These are phyloP conservation scores for Leucophora obtusa DNA, from an alignment of 2,888 invertebrate species.

Conservation along the genomic window DNA sequence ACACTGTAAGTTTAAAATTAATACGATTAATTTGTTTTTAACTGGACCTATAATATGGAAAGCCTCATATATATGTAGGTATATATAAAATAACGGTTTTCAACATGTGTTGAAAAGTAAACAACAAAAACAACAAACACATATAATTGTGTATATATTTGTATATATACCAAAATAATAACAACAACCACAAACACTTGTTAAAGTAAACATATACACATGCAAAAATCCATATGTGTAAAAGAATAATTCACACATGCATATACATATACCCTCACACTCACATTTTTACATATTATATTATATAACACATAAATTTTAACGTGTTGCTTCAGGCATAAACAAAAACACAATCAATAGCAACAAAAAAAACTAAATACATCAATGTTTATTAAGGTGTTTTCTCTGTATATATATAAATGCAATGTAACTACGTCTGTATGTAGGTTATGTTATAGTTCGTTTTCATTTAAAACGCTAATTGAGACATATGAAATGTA, in stretches of 20 bases:
- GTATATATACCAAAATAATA: slow-evolving; percentile 6
- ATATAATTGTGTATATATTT: no score
- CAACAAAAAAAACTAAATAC: background rate
- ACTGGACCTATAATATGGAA: no score
- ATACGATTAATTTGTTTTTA: no score
- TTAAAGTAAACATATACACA: background rate
- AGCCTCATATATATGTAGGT: no score
- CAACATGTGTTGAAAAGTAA: slow-evolving; percentile 32
- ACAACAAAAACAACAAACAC: slow-evolving; percentile 23
- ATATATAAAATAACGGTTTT: background rate
- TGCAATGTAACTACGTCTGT: background rate
- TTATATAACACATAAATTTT: background rate
- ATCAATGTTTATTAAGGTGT: background rate
- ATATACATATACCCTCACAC: no score
- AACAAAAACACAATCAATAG: background rate
- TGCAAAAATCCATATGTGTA: no score
- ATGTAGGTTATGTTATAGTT: background rate
- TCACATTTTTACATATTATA: no score
- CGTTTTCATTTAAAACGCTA: background rate
- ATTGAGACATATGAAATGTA: background rate
- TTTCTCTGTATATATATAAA: background rate
- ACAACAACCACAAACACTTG: slow-evolving; percentile 11
- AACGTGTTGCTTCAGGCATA: slow-evolving; percentile 14
- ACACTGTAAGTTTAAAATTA: no score
- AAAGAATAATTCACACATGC: no score